Conservation (phyloP, 37 sponge, comb jelly and placozoan genomes). For the Spongilla lacustris region DNA sequence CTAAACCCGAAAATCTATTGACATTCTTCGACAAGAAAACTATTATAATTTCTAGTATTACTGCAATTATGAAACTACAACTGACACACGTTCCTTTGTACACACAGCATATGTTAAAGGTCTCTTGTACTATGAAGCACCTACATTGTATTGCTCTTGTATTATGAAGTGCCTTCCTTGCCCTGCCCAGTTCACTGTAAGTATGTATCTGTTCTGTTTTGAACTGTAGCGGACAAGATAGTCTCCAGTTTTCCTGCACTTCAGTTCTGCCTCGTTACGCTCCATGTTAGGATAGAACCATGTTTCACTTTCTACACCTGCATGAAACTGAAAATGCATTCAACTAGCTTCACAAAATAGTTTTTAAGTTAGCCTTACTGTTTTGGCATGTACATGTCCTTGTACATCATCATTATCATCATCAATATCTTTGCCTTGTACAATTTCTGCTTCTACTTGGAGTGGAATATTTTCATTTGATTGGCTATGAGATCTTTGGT, state of each 20-base stretch:
- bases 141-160: conserved; percentile 65
- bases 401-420: background rate
- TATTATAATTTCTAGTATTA: no score
- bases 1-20: no score
- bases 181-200: conserved; percentile 71
- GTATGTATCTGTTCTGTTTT: conserved; percentile 67
- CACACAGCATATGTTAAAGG: no score
- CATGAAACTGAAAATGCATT: background rate
- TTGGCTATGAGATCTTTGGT: background rate
- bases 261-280: conserved; percentile 77
- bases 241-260: conserved; percentile 82
- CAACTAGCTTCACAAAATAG: background rate
- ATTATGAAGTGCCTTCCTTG: conserved; percentile 84
- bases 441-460: background rate
- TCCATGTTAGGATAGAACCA: conserved; percentile 88
- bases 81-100: no score
- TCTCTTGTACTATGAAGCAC: background rate
- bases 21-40: no score
- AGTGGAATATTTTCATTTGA: background rate
- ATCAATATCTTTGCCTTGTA: background rate
- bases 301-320: conserved; percentile 72
- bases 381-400: background rate
- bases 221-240: conserved; percentile 83
- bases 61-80: no score
- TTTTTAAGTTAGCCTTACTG: no score